phyloP scores from a whole-genome alignment of 2,888 invertebrate species.

The Lymantria monacha region DNA sequence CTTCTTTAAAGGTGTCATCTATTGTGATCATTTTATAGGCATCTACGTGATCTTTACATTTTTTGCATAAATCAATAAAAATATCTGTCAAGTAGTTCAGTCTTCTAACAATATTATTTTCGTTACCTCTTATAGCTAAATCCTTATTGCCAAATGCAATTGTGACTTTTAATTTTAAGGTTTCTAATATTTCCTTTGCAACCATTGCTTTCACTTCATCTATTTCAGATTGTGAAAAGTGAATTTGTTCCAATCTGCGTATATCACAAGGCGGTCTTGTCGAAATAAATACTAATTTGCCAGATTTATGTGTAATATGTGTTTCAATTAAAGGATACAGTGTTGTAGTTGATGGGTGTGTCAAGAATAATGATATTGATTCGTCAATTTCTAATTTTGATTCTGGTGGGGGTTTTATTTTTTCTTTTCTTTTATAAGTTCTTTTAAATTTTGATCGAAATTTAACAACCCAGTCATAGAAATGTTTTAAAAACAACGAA shows the following conservation, averaged over 20 bases:
- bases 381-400: no score
- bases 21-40: slow-evolving; percentile 7
- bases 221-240: slow-evolving; percentile 1
- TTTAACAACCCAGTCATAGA: neutral
- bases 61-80: slow-evolving; percentile 7
- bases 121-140: slow-evolving; percentile 10
- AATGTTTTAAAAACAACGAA: neutral
- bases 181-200: slow-evolving; percentile 1
- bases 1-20: slow-evolving; percentile 12
- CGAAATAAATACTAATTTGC: slow-evolving; percentile 9
- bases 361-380: slow-evolving; percentile 1
- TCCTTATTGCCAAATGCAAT: slow-evolving; percentile 11
- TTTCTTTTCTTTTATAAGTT: no score
- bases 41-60: neutral
- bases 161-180: slow-evolving; percentile 4
- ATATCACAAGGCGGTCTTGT: neutral
- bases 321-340: slow-evolving; percentile 13
- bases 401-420: no score
- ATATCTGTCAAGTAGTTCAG: slow-evolving; percentile 6
- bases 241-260: slow-evolving; percentile 1
- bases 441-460: no score
- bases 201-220: slow-evolving; percentile 12
- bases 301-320: slow-evolving; percentile 10
- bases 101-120: slow-evolving; percentile 5
- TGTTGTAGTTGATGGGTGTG: neutral